Percentiles rank a stretch among this genome's conserved stretches.
Evolutionary conservation across 1,140 invertebrate genomes (phyloP).

Genomic region (Microvelia longipes): DNA sequence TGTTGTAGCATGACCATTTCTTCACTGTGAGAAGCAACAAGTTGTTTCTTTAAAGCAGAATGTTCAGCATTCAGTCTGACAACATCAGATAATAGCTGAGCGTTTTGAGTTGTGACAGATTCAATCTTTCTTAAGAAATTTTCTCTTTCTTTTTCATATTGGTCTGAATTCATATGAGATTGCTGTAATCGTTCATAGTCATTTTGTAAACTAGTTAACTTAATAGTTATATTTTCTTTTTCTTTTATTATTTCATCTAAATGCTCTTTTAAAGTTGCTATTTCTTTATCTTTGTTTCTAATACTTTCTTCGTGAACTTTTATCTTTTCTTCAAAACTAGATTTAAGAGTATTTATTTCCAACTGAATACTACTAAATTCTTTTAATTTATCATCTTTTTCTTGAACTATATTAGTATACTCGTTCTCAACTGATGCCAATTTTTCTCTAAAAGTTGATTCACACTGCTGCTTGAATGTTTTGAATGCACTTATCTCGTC

Average conservation of each 20-base stretch:
- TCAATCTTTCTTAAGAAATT: neutral
- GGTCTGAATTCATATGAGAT: neutral
- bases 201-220: constrained; percentile 2
- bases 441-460: constrained; percentile 3
- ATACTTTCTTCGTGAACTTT: neutral
- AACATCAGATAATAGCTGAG: neutral
- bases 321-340: neutral
- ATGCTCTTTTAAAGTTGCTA: neutral
- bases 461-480: neutral
- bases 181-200: neutral
- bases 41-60: neutral
- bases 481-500: constrained; percentile 6
- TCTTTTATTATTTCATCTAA: neutral
- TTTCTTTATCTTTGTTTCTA: neutral
- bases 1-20: neutral
- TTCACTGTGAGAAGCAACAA: constrained; percentile 1
- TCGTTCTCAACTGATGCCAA: constrained; percentile 2
- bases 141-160: constrained; percentile 1
- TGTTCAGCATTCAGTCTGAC: neutral
- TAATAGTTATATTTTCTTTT: constrained; percentile 5
- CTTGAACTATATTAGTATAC: neutral
- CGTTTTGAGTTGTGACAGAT: neutral
- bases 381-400: neutral
- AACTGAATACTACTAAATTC: neutral
- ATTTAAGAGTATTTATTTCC: neutral